Base-by-base conservation (phyloP, 2,113 vertebrate species). In the Camelus dromedarius region DNA sequence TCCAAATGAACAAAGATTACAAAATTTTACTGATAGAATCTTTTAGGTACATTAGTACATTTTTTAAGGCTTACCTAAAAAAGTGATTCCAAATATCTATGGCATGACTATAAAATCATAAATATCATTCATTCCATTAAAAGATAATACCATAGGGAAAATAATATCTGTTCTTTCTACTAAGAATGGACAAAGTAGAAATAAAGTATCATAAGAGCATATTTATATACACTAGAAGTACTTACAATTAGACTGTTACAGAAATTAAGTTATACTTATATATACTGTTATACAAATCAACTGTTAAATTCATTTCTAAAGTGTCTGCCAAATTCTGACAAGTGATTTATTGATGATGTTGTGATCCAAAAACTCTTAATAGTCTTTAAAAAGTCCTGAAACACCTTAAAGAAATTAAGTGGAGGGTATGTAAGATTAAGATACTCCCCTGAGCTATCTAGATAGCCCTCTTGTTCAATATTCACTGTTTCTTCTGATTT, bases 311-410 rank as follows among this genome's bases (percentile, higher is more conserved):
- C 42, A 95, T 89, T 90, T 95, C 32, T 69, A 96, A 76, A 69
- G 46, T 38, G 9, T 67, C 28, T 96, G 64, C 58, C 62, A 73
- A 85, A 95, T 79, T 75, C 26, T 92, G 60, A 76, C 30, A 86
- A 75, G n/a, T 86, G 83, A 89, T 95, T 93, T 96, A 16, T 81
- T 93, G 35, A 54, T 93, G 11, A 67, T 90, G 6, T 56, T 95
- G 52, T 82, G 52, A 91, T 81, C 24, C 66, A 48, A 54, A 91
- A 81, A 50, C 15, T 83, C 8, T 73, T 60, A 9, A 46, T 50
- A 54, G 35, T 83, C 80, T 66, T 58, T 20, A 35, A 88, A 84
- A 73, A 75, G 66, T 77, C 24, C 13, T 35, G 30, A 81, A 88
- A n/a, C 20, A 76, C 4, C 56, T 58, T 11, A 89, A 42, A 89